Conservation (phyloP, 64 coral and sea anemone genomes). For the Hydrozoanthus tunicans region DNA sequence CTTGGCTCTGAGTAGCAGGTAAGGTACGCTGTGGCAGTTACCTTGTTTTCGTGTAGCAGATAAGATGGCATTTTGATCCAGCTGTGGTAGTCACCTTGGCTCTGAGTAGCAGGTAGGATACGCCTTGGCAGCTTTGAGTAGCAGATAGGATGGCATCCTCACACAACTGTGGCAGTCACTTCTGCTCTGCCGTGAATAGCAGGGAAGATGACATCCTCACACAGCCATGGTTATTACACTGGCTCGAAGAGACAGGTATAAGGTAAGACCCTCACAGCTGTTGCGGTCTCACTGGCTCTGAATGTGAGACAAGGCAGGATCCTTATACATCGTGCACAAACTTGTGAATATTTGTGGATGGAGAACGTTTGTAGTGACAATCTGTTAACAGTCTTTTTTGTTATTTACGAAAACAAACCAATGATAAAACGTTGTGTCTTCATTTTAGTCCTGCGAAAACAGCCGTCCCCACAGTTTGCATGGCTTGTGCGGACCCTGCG, state of each 20-base stretch:
- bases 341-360: too few relatives aligned
- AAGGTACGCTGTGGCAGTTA: too few relatives aligned
- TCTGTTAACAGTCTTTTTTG: not conserved
- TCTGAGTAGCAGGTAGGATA: constrained; percentile 72
- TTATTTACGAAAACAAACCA: too few relatives aligned
- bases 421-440: not conserved
- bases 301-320: not conserved
- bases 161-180: too few relatives aligned
- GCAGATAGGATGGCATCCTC: too few relatives aligned
- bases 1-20: constrained; percentile 38
- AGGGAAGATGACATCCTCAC: too few relatives aligned
- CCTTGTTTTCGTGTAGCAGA: constrained; percentile 39
- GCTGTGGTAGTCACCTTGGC: constrained; percentile 60
- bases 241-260: too few relatives aligned
- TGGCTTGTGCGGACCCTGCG: constrained; percentile 77
- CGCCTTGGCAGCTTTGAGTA: not conserved
- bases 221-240: too few relatives aligned
- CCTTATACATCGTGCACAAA: too few relatives aligned
- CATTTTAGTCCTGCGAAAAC: not conserved
- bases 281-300: constrained; percentile 43
- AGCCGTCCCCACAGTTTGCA: constrained; percentile 58
- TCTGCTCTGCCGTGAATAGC: too few relatives aligned
- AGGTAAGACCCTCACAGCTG: too few relatives aligned
- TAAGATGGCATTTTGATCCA: constrained; percentile 56
- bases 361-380: too few relatives aligned